A percentile compares a stretch with the other conserved stretches of the same genome.
Evolutionary conservation across 2,797 vertebrate species (phyloP).

Genomic region (Cetoscarus ocellatus): DNA sequence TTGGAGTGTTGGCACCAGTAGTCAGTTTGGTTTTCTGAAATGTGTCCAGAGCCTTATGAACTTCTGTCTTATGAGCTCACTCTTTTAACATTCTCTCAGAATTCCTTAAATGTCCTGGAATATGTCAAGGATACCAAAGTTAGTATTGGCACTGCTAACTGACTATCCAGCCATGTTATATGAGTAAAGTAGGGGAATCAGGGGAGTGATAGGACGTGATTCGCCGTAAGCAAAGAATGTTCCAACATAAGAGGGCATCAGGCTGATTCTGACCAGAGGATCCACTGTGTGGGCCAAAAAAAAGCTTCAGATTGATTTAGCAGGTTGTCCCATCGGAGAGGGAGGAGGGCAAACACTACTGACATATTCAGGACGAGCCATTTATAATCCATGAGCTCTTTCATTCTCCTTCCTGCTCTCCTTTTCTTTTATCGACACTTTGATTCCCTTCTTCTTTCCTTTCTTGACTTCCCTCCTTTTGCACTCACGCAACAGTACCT

Average conservation of each 20-base stretch:
- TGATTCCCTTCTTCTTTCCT: not conserved
- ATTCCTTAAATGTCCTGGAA: no score
- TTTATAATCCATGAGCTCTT: conserved; percentile 66
- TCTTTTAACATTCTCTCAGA: no score
- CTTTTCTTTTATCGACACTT: conserved; percentile 22
- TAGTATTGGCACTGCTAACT: conserved; percentile 64
- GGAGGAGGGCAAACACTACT: conserved; percentile 59
- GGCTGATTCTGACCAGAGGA: conserved; percentile 72
- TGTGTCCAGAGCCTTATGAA: no score
- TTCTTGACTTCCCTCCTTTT: not conserved
- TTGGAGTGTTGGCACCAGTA: no score
- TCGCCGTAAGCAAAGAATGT: conserved; percentile 74
- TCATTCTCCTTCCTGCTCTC: conserved; percentile 17
- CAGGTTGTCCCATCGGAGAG: conserved; percentile 58
- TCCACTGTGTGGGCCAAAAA: conserved; percentile 61
- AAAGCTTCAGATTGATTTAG: conserved; percentile 72
- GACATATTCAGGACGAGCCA: conserved; percentile 75
- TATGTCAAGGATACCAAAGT: conserved; percentile 14
- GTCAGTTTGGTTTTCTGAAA: no score
- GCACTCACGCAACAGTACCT: conserved; percentile 8
- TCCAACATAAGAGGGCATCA: conserved; percentile 76
- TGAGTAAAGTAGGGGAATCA: conserved; percentile 12
- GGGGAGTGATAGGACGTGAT: conserved; percentile 45
- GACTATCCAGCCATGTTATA: conserved; percentile 38
- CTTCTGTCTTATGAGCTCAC: no score